A percentile compares a stretch with the other conserved stretches of the same genome.
These are phyloP conservation scores for Neocrepidodera transversa DNA, from an alignment of 2,888 invertebrate genomes.

Conservation along the genomic window DNA sequence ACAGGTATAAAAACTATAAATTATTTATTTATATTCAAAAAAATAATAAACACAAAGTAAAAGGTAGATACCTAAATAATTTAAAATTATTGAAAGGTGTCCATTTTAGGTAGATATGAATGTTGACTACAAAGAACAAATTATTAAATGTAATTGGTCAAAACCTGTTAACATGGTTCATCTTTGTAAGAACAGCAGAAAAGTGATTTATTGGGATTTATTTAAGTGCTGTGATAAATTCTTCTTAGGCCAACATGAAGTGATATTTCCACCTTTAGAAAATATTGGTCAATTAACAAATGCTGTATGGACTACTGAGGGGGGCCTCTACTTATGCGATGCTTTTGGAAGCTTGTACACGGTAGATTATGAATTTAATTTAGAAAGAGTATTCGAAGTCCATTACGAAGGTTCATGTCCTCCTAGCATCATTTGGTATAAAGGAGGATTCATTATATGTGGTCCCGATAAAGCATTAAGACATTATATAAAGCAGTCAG, in stretches of 20 bases:
- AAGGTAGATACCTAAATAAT: no score
- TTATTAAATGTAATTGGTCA: not conserved
- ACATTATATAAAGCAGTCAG: constrained; percentile 55
- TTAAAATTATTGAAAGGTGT: no score
- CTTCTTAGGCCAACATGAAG: not conserved
- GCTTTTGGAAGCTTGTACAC: not conserved
- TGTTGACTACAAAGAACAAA: not conserved
- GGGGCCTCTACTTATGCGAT: not conserved
- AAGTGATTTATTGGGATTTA: not conserved
- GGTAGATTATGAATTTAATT: constrained; percentile 58
- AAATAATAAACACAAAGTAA: no score
- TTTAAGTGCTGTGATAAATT: not conserved
- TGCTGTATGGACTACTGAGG: not conserved
- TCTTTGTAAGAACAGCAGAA: not conserved
- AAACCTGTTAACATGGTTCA: not conserved
- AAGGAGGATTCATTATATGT: constrained; percentile 52
- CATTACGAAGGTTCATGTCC: constrained; percentile 36
- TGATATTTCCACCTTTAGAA: not conserved
- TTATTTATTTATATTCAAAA: no score
- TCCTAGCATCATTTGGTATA: constrained; percentile 51
- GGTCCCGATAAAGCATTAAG: constrained; percentile 52
- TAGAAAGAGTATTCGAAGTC: constrained; percentile 57
- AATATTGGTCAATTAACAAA: not conserved
- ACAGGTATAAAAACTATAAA: no score
- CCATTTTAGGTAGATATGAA: not conserved